phyloP scores from a whole-genome alignment of 2,888 invertebrate species.

The Siphlonurus alternatus region DNA sequence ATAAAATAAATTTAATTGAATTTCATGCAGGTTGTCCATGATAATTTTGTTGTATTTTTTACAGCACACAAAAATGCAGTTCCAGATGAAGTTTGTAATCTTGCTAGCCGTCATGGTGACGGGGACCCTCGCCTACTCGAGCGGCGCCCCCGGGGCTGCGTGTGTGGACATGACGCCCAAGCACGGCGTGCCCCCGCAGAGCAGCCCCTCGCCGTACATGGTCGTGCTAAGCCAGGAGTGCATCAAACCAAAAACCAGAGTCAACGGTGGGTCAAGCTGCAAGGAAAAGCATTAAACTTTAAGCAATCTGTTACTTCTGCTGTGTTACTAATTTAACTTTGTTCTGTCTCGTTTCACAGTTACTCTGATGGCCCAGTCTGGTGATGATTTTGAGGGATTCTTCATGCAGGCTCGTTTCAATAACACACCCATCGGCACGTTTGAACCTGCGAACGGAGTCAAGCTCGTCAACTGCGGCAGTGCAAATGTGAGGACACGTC shows the following conservation, averaged over 20 bases:
- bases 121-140: constrained; percentile 30
- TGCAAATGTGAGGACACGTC: constrained; percentile 34
- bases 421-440: constrained; percentile 48
- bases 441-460: constrained; percentile 34
- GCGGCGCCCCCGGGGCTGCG: constrained; percentile 43
- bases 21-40: too few species aligned
- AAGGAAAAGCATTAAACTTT: too few species aligned
- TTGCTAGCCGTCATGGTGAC: neutral
- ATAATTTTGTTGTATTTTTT: too few species aligned
- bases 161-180: constrained; percentile 51
- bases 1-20: too few species aligned
- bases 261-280: too few species aligned
- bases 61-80: too few species aligned
- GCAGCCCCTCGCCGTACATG: constrained; percentile 38
- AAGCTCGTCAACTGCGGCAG: constrained; percentile 36
- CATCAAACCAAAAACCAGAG: constrained; percentile 11
- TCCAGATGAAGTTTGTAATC: too few species aligned
- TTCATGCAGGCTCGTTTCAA: constrained; percentile 57
- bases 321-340: too few species aligned
- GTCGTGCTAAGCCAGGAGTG: constrained; percentile 28
- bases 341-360: too few species aligned
- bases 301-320: too few species aligned
- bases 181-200: constrained; percentile 36
- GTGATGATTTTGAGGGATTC: constrained; percentile 56
- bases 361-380: constrained; percentile 31